Percentiles rank a stretch among this genome's conserved stretches.
phyloP scores from a whole-genome alignment of 2,113 vertebrate genomes.

The Triplophysa rosa region DNA sequence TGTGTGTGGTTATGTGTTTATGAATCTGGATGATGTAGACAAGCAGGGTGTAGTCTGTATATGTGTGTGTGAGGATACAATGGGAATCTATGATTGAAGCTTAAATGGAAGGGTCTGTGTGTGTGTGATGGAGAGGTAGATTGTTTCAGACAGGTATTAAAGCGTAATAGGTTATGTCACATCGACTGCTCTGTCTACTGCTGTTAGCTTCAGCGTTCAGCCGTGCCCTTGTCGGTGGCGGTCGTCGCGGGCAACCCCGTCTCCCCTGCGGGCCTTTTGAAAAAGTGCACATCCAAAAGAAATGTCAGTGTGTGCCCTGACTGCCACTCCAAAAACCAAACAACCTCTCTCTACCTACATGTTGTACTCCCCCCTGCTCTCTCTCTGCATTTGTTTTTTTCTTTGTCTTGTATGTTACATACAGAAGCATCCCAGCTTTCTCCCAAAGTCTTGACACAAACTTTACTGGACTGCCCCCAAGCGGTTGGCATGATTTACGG shows the following conservation, averaged over 20 bases:
- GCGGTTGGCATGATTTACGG: background rate
- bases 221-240: constrained; percentile 44
- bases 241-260: constrained; percentile 57
- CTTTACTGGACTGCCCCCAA: background rate
- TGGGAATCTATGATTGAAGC: constrained; percentile 36
- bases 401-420: background rate
- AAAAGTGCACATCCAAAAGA: constrained; percentile 69
- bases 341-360: constrained; percentile 20
- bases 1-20: constrained; percentile 24
- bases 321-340: constrained; percentile 53
- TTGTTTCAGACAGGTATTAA: constrained; percentile 55
- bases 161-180: constrained; percentile 64
- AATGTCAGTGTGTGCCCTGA: constrained; percentile 64
- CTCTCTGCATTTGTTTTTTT: background rate
- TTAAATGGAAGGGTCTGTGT: constrained; percentile 30
- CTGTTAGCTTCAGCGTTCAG: constrained; percentile 61
- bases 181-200: constrained; percentile 60
- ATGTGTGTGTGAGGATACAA: background rate
- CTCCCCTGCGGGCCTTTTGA: constrained; percentile 60
- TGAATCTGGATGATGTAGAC: background rate
- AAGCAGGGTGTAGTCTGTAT: background rate
- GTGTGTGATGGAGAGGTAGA: constrained; percentile 39
- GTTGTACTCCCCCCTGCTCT: background rate
- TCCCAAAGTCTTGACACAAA: background rate
- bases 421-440: background rate